phyloP scores from a whole-genome alignment of 2,113 vertebrate species.

The Dolichotis patagonum region DNA sequence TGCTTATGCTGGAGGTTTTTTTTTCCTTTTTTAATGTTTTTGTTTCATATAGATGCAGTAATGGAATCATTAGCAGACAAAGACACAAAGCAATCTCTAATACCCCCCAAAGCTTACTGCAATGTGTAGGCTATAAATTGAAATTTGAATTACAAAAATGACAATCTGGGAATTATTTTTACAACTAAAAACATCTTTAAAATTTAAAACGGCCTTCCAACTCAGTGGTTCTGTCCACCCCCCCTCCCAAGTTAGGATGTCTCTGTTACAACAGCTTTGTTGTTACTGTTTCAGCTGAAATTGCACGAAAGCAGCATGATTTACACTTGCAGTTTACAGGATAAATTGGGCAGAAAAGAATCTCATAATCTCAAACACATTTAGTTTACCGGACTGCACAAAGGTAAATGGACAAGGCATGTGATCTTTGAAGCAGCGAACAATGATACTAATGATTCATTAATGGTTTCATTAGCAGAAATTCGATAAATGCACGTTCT shows the following conservation, averaged over 20 bases:
- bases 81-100: slow-evolving; percentile 52
- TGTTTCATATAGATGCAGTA: slow-evolving; percentile 19
- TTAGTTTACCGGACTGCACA: slow-evolving; percentile 70
- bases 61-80: slow-evolving; percentile 66
- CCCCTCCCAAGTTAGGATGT: slow-evolving; percentile 16
- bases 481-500: slow-evolving; percentile 71
- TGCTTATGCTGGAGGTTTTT: slow-evolving; percentile 44
- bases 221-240: slow-evolving; percentile 12
- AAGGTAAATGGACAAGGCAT: slow-evolving; percentile 81
- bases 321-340: slow-evolving; percentile 82
- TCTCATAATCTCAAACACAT: slow-evolving; percentile 80
- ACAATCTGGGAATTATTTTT: slow-evolving; percentile 74
- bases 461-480: slow-evolving; percentile 79
- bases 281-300: slow-evolving; percentile 61
- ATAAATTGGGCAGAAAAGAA: slow-evolving; percentile 86
- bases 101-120: slow-evolving; percentile 49
- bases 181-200: slow-evolving; percentile 58
- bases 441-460: slow-evolving; percentile 77
- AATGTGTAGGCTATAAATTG: slow-evolving; percentile 66
- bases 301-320: slow-evolving; percentile 42
- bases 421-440: slow-evolving; percentile 79
- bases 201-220: slow-evolving; percentile 24
- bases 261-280: slow-evolving; percentile 6
- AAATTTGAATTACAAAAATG: slow-evolving; percentile 77
- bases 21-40: not conserved